phyloP scores from a whole-genome alignment of 2,888 invertebrate genomes.

The Apomyelois bistriatella region DNA sequence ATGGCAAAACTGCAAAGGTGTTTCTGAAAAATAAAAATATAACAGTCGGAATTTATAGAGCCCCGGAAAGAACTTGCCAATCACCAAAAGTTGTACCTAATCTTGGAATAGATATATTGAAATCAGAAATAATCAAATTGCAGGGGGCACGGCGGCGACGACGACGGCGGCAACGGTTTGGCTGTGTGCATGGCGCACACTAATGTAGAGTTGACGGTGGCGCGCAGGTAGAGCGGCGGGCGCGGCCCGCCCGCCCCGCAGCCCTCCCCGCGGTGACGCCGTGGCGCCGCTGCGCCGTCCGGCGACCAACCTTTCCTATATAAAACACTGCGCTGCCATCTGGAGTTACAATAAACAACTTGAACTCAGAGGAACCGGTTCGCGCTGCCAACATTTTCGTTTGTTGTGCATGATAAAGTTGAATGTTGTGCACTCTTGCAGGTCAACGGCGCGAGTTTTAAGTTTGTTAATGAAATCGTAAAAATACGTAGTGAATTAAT shows the following conservation, averaged over 20 bases:
- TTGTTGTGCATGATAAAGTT: conserved; percentile 48
- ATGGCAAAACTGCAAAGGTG: no score
- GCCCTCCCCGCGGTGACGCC: conserved; percentile 29
- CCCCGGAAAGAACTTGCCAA: no score
- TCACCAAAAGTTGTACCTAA: no score
- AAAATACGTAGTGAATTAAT: not conserved
- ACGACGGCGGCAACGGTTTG: not conserved
- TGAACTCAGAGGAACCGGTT: conserved; percentile 66
- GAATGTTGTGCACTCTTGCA: conserved; percentile 61
- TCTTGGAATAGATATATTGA: no score
- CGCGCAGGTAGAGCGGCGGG: conserved; percentile 27
- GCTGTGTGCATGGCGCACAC: conserved; percentile 18
- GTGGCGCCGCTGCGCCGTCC: conserved; percentile 37
- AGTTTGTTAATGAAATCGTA: conserved; percentile 42
- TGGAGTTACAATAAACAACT: conserved; percentile 79
- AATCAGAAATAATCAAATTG: no score
- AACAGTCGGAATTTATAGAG: no score
- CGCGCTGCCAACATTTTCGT: conserved; percentile 66
- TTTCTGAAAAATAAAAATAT: no score
- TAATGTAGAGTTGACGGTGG: not conserved
- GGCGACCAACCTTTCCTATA: conserved; percentile 58
- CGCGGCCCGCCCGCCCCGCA: conserved; percentile 31
- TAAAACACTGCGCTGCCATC: conserved; percentile 78
- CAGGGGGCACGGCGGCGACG: not conserved
- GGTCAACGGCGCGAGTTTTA: conserved; percentile 55